These are phyloP conservation scores for Lochmaea crataegi DNA, from an alignment of 2,888 invertebrate genomes.

Conservation along the genomic window DNA sequence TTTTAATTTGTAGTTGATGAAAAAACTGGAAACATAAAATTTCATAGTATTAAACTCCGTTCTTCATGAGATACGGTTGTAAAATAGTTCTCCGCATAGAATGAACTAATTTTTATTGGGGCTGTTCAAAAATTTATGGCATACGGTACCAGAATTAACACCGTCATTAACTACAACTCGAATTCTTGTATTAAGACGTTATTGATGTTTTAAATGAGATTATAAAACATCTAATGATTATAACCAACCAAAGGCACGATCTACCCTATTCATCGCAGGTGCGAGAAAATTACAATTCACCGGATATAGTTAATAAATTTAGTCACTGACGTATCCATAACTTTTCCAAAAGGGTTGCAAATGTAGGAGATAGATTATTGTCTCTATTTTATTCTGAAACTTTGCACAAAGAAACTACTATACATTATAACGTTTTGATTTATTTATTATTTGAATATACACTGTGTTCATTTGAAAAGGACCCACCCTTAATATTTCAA, in stretches of 20 bases:
- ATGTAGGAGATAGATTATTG: too few relatives aligned
- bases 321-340: conserved; percentile 15
- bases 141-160: conserved; percentile 23
- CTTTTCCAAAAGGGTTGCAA: conserved; percentile 20
- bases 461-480: too few relatives aligned
- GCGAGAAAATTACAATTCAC: conserved; percentile 49
- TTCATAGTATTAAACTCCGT: too few relatives aligned
- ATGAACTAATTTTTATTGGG: conserved; percentile 6
- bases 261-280: conserved; percentile 42
- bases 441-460: too few relatives aligned
- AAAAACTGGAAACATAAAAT: too few relatives aligned
- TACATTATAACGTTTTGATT: too few relatives aligned
- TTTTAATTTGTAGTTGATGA: too few relatives aligned
- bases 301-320: conserved; percentile 52
- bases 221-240: conserved; percentile 25
- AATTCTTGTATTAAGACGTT: conserved; percentile 15
- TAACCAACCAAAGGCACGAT: conserved; percentile 15
- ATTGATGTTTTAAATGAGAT: conserved; percentile 14
- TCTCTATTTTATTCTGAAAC: too few relatives aligned
- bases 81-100: background rate
- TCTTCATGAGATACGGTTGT: background rate
- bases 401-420: too few relatives aligned
- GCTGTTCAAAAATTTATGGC: conserved; percentile 18
- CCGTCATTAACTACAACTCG: conserved; percentile 1
- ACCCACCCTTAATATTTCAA: too few relatives aligned